These are phyloP conservation scores for Pterophyllum scalare DNA, from an alignment of 2,113 vertebrate species.

Conservation along the genomic window DNA sequence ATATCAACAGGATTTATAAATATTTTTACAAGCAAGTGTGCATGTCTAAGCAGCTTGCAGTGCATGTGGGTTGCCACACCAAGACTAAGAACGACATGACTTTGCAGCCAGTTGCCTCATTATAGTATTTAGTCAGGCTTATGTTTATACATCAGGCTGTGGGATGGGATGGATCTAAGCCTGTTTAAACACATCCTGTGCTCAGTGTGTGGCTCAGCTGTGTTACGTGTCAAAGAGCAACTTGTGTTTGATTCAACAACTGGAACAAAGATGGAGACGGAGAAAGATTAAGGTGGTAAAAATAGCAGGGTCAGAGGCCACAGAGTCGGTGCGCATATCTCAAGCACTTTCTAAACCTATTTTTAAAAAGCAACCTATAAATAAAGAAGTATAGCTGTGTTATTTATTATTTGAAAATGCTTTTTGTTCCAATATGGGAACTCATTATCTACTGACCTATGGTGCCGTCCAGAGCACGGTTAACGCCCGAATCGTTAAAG, in stretches of 20 bases:
- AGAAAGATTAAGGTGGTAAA: not conserved
- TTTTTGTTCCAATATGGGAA: not conserved
- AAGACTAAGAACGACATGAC: conserved; percentile 12
- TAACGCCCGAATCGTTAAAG: not conserved
- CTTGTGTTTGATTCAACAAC: not conserved
- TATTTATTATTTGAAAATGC: not conserved
- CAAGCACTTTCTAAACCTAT: not conserved
- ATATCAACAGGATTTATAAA: conserved; percentile 43
- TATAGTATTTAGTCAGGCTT: conserved; percentile 42
- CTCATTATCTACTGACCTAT: not conserved
- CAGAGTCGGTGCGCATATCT: not conserved
- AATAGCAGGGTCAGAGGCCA: conserved; percentile 11
- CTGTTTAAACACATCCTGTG: conserved; percentile 18
- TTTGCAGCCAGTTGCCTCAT: conserved; percentile 58
- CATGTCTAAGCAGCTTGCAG: not conserved
- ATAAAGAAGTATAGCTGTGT: not conserved
- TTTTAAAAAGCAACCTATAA: not conserved
- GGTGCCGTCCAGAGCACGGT: not conserved
- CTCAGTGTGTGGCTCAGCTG: not conserved
- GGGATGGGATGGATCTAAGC: conserved; percentile 8
- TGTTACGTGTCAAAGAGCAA: not conserved
- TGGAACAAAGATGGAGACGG: not conserved
- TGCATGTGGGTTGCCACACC: not conserved
- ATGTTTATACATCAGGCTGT: conserved; percentile 16
- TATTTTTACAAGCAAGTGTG: conserved; percentile 27